Percentiles rank a stretch among this genome's conserved stretches.
These are phyloP conservation scores for Alligator mississippiensis DNA, from an alignment of 2,113 vertebrate species.

Conservation along the genomic window DNA sequence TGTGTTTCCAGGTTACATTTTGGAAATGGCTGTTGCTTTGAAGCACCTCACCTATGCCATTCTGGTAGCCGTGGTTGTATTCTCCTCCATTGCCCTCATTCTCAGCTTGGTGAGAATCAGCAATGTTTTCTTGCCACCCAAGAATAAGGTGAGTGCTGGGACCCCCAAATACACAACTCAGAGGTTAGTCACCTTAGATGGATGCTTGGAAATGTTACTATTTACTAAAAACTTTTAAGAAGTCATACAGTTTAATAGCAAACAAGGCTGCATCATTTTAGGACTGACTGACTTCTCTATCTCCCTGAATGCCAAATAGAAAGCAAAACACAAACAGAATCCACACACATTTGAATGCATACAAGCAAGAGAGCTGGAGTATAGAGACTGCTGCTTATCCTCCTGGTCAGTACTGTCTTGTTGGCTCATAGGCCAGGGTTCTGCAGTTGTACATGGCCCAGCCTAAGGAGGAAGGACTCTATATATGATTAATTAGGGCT, in stretches of 20 bases:
- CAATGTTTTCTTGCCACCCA: conserved; percentile 33
- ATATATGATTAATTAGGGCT: background rate
- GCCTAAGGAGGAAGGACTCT: background rate
- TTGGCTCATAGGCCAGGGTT: no score
- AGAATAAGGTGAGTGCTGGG: conserved; percentile 58
- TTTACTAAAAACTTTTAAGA: accelerated
- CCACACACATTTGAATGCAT: accelerated
- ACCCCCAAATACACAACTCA: background rate
- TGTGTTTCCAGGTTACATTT: conserved; percentile 1
- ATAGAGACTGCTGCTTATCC: background rate
- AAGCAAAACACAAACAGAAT: background rate
- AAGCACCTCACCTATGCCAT: background rate
- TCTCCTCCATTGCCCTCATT: conserved; percentile 51
- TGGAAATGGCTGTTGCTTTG: background rate
- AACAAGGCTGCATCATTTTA: background rate
- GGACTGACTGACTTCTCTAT: background rate
- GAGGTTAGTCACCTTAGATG: background rate
- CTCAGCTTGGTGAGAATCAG: conserved; percentile 62
- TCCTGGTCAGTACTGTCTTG: no score
- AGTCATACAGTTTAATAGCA: background rate
- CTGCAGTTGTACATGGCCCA: no score
- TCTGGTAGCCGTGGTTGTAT: accelerated
- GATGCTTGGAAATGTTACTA: background rate
- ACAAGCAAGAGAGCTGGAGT: background rate
- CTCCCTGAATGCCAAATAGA: background rate